These are phyloP conservation scores for Scomber scombrus DNA, from an alignment of 2,113 vertebrate species.

Conservation along the genomic window DNA sequence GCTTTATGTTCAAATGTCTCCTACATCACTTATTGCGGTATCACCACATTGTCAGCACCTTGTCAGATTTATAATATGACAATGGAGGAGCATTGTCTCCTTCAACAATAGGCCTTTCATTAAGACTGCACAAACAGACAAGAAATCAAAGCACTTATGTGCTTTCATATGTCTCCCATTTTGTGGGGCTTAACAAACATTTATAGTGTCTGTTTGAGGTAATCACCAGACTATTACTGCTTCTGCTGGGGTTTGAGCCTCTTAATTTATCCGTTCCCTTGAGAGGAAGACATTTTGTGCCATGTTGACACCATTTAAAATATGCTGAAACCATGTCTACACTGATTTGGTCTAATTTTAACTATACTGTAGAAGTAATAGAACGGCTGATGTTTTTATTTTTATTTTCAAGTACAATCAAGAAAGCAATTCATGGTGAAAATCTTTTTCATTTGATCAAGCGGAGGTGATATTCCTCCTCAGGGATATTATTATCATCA, in stretches of 20 bases:
- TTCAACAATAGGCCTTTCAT: slow-evolving; percentile 6
- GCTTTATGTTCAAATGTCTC: slow-evolving; percentile 30
- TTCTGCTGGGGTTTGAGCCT: slow-evolving; percentile 47
- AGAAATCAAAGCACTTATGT: slow-evolving; percentile 20
- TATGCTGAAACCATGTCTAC: slow-evolving; percentile 53
- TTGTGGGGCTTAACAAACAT: slow-evolving; percentile 23
- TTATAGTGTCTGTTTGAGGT: slow-evolving; percentile 29
- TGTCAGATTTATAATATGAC: slow-evolving; percentile 33
- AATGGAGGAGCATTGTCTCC: not conserved
- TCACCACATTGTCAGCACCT: slow-evolving; percentile 37
- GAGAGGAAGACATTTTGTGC: slow-evolving; percentile 55
- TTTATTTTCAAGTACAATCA: slow-evolving; percentile 1
- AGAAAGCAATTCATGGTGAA: not conserved
- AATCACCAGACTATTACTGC: slow-evolving; percentile 37
- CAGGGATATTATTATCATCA: too few relatives aligned
- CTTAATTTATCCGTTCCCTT: slow-evolving; percentile 49
- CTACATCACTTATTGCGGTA: slow-evolving; percentile 18
- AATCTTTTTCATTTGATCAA: slow-evolving; percentile 17
- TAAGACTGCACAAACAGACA: slow-evolving; percentile 8
- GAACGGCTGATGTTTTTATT: slow-evolving; percentile 13
- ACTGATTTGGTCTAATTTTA: slow-evolving; percentile 36
- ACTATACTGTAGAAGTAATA: not conserved
- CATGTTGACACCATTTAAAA: slow-evolving; percentile 63
- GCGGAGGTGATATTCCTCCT: slow-evolving; percentile 14
- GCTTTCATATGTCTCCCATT: slow-evolving; percentile 3